Evolutionary conservation across 2,797 vertebrate species (phyloP).

Genomic region (Cyclopterus lumpus): DNA sequence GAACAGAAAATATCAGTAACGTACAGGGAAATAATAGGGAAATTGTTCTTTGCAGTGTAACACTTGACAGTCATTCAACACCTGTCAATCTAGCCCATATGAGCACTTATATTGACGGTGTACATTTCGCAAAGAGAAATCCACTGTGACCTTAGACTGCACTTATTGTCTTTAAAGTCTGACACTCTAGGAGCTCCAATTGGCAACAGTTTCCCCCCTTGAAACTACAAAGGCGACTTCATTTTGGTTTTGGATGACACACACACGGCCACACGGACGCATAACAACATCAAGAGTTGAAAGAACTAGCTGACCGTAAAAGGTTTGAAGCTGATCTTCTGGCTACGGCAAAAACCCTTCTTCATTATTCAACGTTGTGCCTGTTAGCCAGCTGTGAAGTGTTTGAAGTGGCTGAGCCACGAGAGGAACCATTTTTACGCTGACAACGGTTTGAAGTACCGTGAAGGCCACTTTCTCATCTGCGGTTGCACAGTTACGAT

Average conservation of each 20-base stretch:
- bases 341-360: conserved; percentile 51
- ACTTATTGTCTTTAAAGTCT: conserved; percentile 41
- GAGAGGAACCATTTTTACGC: conserved; percentile 51
- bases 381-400: conserved; percentile 53
- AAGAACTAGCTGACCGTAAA: conserved; percentile 56
- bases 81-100: neutral
- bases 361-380: conserved; percentile 64
- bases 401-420: conserved; percentile 67
- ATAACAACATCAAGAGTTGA: conserved; percentile 49
- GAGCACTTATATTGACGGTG: neutral
- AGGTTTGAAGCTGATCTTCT: conserved; percentile 50
- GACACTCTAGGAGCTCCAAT: conserved; percentile 18
- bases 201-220: conserved; percentile 37
- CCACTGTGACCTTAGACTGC: conserved; percentile 31
- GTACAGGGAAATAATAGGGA: neutral
- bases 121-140: neutral
- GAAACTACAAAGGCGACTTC: conserved; percentile 55
- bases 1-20: neutral
- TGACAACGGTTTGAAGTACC: conserved; percentile 53
- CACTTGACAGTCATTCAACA: neutral
- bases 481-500: conserved; percentile 15
- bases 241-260: conserved; percentile 47
- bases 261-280: conserved; percentile 42
- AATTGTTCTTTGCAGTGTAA: neutral
- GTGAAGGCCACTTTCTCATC: conserved; percentile 38